A percentile compares a stretch with the other conserved stretches of the same genome.
Conservation (phyloP, 2,888 invertebrate genomes). For the Chrysodeixis includens region DNA sequence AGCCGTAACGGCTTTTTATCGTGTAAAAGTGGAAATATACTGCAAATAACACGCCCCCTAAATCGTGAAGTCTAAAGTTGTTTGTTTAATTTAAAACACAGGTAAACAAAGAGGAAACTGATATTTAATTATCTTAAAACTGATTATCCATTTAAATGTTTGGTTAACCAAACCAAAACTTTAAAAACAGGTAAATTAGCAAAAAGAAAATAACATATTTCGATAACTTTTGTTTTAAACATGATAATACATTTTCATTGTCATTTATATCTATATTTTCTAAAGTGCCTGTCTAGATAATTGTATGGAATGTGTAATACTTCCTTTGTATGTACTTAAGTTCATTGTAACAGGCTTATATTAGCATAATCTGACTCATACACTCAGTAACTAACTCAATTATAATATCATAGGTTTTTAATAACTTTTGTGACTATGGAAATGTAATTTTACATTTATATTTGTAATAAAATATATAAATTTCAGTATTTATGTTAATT, state of each 20-base stretch:
- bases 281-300: not conserved
- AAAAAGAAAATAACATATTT: not conserved
- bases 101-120: no score
- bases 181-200: not conserved
- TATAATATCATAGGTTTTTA: not conserved
- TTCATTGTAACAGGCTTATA: not conserved
- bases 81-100: not conserved
- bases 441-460: not conserved
- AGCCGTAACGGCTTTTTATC: conserved; percentile 7
- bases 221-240: not conserved
- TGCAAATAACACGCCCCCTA: conserved; percentile 42
- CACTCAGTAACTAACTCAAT: not conserved
- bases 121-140: no score
- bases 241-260: not conserved
- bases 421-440: not conserved
- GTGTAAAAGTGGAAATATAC: conserved; percentile 1
- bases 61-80: conserved; percentile 3
- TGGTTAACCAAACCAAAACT: no score
- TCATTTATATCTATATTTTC: not conserved
- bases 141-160: no score
- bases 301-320: not conserved
- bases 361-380: conserved; percentile 8
- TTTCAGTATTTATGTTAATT: no score
- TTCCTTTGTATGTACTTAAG: not conserved
- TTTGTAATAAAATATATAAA: no score